Evolutionary conservation across 2,888 invertebrate genomes (phyloP).

Genomic region (Himalopsyche tibetana): DNA sequence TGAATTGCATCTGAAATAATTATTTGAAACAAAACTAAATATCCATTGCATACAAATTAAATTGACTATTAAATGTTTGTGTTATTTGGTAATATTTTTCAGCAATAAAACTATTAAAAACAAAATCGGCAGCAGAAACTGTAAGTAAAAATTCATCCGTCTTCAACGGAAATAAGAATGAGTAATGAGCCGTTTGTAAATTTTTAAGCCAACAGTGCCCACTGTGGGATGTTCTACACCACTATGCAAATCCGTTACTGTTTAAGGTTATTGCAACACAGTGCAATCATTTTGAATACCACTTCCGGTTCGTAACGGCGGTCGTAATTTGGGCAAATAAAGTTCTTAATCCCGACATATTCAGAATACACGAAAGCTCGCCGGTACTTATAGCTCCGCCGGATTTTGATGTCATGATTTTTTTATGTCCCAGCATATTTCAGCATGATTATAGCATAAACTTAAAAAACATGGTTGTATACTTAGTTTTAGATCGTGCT

Average conservation of each 20-base stretch:
- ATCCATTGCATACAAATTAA: too few species aligned
- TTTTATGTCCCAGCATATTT: background rate
- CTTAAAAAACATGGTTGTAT: background rate
- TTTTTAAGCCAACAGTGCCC: constrained; percentile 50
- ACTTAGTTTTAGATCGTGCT: background rate
- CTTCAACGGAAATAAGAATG: constrained; percentile 43
- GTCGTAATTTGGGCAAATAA: constrained; percentile 56
- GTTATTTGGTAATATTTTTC: too few species aligned
- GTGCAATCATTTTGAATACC: constrained; percentile 59
- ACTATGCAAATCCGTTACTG: constrained; percentile 56
- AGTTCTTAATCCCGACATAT: constrained; percentile 46
- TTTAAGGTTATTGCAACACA: constrained; percentile 60
- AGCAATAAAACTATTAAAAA: too few species aligned
- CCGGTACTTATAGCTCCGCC: background rate
- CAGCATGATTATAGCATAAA: background rate
- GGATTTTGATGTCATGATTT: constrained; percentile 32
- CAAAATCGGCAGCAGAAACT: too few species aligned
- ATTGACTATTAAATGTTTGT: too few species aligned
- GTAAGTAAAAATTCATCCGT: too few species aligned
- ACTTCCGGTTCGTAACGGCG: constrained; percentile 54
- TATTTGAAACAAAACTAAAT: too few species aligned
- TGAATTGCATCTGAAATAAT: too few species aligned
- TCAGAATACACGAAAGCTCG: constrained; percentile 20
- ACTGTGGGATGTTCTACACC: constrained; percentile 48
- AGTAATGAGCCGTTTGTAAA: constrained; percentile 49